Evolutionary conservation across 2,113 vertebrate genomes (phyloP).

Genomic region (Labeo rohita): DNA sequence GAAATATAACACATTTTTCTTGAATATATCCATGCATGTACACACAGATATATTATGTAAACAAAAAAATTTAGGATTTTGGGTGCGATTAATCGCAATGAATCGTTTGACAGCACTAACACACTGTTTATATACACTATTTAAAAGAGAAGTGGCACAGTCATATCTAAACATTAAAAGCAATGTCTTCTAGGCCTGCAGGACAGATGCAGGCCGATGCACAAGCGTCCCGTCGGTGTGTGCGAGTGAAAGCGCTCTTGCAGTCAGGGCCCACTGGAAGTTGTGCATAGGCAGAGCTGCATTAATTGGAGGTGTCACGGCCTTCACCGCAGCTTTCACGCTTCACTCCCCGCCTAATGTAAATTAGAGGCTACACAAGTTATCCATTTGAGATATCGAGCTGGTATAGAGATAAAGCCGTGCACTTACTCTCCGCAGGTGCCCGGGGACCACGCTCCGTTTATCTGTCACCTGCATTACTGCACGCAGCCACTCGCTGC

Average conservation of each 20-base stretch:
- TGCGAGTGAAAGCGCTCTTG: neutral
- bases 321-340: slow-evolving; percentile 79
- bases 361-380: slow-evolving; percentile 87
- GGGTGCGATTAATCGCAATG: too few relatives aligned
- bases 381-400: slow-evolving; percentile 89
- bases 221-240: neutral
- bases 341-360: slow-evolving; percentile 84
- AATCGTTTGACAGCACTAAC: too few relatives aligned
- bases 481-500: slow-evolving; percentile 78
- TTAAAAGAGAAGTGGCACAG: neutral
- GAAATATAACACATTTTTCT: too few relatives aligned
- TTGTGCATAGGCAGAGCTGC: slow-evolving; percentile 52
- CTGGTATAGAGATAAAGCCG: slow-evolving; percentile 85
- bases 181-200: neutral
- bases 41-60: too few relatives aligned
- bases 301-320: slow-evolving; percentile 69
- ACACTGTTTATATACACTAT: too few relatives aligned
- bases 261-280: slow-evolving; percentile 13
- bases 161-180: neutral
- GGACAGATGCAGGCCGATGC: neutral
- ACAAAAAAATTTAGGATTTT: too few relatives aligned
- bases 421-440: slow-evolving; percentile 79
- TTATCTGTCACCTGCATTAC: slow-evolving; percentile 85
- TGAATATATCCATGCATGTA: too few relatives aligned
- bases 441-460: slow-evolving; percentile 79